Evolutionary conservation across 2,113 vertebrate genomes (phyloP).

Genomic region (Ceyx melanurus): DNA sequence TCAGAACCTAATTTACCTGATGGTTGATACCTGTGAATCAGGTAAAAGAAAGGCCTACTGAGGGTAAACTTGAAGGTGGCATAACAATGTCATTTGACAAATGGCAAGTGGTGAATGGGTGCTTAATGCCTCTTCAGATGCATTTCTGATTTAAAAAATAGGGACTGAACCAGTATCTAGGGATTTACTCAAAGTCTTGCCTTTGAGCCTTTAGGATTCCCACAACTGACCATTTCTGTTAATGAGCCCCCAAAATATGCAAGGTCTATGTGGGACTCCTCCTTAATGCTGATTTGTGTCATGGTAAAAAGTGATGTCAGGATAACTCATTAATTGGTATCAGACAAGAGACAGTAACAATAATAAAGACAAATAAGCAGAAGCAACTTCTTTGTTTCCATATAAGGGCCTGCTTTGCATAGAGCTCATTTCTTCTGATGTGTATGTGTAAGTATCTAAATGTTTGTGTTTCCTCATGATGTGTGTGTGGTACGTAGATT

Average conservation of each 20-base stretch:
- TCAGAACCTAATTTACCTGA: slow-evolving; percentile 18
- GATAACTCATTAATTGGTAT: not conserved
- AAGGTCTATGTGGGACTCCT: not conserved
- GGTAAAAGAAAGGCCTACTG: not conserved
- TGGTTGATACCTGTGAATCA: not conserved
- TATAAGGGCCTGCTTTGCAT: not conserved
- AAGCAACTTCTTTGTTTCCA: not conserved
- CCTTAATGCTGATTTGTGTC: not conserved
- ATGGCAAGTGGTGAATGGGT: not conserved
- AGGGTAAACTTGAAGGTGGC: not conserved
- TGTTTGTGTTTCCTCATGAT: not conserved
- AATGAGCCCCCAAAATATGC: not conserved
- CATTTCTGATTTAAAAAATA: not conserved
- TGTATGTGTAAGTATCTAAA: not conserved
- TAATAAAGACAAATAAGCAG: not conserved
- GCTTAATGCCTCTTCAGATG: not conserved
- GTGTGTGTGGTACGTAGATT: too few relatives aligned
- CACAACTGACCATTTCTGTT: not conserved
- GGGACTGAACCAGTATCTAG: not conserved
- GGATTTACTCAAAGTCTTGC: not conserved
- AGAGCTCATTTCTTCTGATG: not conserved
- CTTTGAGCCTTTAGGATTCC: not conserved
- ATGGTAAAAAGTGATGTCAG: not conserved
- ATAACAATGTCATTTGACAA: not conserved
- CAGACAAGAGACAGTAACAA: not conserved